Percentiles rank a stretch among this genome's conserved stretches.
phyloP scores from a whole-genome alignment of 2,797 vertebrate species.

The Gymnothorax javanicus region DNA sequence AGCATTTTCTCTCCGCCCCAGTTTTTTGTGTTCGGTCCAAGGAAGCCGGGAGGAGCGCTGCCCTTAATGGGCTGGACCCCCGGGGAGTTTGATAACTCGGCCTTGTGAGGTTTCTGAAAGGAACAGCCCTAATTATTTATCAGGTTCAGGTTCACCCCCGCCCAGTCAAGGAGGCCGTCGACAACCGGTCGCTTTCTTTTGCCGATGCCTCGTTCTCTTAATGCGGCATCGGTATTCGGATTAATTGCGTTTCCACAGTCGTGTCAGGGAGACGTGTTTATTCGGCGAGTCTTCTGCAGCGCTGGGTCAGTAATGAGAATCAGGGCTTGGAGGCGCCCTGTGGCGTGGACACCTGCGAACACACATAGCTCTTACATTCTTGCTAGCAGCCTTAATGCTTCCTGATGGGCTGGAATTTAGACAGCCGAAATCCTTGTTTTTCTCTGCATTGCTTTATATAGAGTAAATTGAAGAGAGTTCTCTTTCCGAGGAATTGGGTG shows the following conservation, averaged over 20 bases:
- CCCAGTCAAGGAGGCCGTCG: not conserved
- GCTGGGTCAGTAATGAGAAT: not conserved
- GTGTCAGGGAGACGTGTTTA: conserved; percentile 56
- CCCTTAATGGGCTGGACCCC: conserved; percentile 74
- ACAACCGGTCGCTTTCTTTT: not conserved
- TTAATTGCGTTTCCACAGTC: not conserved
- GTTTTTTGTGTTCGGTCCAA: conserved; percentile 57
- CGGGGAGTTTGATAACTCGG: conserved; percentile 74
- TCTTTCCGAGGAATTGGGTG: not conserved
- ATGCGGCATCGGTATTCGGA: not conserved
- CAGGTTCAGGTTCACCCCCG: not conserved
- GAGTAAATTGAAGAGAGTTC: not conserved
- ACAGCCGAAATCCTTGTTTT: not conserved
- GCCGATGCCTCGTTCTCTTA: not conserved
- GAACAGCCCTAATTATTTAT: conserved; percentile 74
- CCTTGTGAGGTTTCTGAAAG: conserved; percentile 73
- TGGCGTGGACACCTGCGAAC: not conserved
- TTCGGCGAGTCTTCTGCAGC: conserved; percentile 42
- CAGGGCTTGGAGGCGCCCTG: not conserved
- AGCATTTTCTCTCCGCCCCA: conserved; percentile 57
- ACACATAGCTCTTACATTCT: conserved; percentile 29
- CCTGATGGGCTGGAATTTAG: conserved; percentile 30
- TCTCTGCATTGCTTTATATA: conserved; percentile 6
- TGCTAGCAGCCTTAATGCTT: conserved; percentile 17
- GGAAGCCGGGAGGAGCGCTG: conserved; percentile 72